These are phyloP conservation scores for Poeciliopsis retropinna DNA, from an alignment of 2,113 vertebrate species.

Conservation along the genomic window DNA sequence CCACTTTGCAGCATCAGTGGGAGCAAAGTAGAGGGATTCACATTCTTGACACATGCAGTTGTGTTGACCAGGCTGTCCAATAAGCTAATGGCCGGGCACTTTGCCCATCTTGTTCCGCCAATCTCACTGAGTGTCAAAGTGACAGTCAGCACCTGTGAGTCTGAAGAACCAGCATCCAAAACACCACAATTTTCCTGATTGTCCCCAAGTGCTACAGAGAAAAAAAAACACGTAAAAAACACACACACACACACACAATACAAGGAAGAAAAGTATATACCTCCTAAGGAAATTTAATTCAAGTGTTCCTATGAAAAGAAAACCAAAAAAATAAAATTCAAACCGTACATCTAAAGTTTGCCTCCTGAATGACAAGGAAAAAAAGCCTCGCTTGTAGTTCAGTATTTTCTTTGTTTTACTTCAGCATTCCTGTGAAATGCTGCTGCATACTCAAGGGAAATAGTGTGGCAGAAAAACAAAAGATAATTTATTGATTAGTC, in stretches of 20 bases:
- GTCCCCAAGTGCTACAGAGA: neutral
- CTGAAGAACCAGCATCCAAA: conserved; percentile 20
- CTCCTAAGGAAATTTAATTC: neutral
- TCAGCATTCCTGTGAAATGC: neutral
- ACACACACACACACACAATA: neutral
- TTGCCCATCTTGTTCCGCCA: conserved; percentile 39
- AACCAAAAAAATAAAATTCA: neutral
- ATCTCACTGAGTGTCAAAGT: conserved; percentile 43
- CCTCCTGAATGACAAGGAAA: neutral
- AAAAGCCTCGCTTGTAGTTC: neutral
- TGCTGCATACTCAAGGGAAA: neutral
- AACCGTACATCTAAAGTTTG: neutral
- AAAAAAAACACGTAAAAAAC: neutral
- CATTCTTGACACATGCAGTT: neutral
- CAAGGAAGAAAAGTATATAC: neutral
- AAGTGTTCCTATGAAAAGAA: neutral
- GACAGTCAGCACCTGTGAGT: conserved; percentile 37
- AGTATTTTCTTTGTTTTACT: neutral
- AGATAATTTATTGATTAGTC: neutral
- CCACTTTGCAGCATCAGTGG: neutral
- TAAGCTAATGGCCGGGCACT: conserved; percentile 48
- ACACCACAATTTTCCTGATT: conserved; percentile 31
- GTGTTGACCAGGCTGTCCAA: conserved; percentile 37
- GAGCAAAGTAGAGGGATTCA: neutral
- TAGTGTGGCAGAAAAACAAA: neutral